phyloP scores from a whole-genome alignment of 2,113 vertebrate genomes.

The Gallinago jamesoni region DNA sequence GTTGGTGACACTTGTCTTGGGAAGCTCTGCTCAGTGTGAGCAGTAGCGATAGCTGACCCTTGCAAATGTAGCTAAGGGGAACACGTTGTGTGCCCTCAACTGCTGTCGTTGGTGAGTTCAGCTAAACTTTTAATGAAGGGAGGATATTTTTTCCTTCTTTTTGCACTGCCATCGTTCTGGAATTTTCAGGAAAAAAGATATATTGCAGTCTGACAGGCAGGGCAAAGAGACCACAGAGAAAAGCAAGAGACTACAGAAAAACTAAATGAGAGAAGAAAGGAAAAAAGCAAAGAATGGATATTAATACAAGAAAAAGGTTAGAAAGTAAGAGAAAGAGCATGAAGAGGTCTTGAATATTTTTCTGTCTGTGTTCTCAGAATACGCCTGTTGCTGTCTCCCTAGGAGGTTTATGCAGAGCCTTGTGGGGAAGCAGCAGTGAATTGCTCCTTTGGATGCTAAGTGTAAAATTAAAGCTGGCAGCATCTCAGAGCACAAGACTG shows the following conservation, averaged over 20 bases:
- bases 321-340: not conserved
- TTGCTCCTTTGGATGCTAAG: conserved; percentile 7
- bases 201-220: not conserved
- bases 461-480: conserved; percentile 47
- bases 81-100: not conserved
- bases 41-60: rapidly evolving
- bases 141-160: not conserved
- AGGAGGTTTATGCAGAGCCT: not conserved
- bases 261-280: not conserved
- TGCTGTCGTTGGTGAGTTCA: not conserved
- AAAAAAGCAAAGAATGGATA: not conserved
- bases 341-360: not conserved
- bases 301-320: not conserved
- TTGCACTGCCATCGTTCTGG: not conserved
- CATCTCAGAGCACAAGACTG: not conserved
- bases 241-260: not conserved
- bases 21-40: not conserved
- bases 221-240: not conserved
- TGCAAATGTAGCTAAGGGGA: rapidly evolving
- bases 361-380: not conserved
- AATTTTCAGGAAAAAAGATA: not conserved
- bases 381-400: not conserved
- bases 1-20: not conserved
- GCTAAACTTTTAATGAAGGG: not conserved
- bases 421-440: conserved; percentile 1